Percentiles rank a stretch among this genome's conserved stretches.
phyloP scores from a whole-genome alignment of 2,797 vertebrate genomes.

The Rhinophrynus dorsalis region DNA sequence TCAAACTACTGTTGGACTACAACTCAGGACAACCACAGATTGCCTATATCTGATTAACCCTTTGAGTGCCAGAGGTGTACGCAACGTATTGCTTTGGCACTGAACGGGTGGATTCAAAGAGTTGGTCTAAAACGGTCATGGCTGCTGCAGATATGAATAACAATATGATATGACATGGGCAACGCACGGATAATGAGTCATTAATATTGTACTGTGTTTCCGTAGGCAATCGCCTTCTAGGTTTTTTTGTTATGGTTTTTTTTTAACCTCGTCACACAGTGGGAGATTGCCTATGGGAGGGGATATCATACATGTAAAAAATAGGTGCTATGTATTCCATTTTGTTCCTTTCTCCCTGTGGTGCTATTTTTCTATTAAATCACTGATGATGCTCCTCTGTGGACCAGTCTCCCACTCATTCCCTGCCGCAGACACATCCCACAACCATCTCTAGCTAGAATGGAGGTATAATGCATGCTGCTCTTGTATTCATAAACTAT shows the following conservation, averaged over 20 bases:
- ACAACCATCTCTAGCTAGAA: conserved; percentile 48
- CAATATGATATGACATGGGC: background rate
- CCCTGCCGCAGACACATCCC: conserved; percentile 47
- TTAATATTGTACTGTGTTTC: conserved; percentile 51
- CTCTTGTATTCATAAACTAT: conserved; percentile 21
- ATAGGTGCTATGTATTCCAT: conserved; percentile 80
- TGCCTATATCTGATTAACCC: too few relatives aligned
- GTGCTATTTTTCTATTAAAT: conserved; percentile 78
- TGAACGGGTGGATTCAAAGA: too few relatives aligned
- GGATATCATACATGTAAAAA: conserved; percentile 64
- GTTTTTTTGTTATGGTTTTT: background rate
- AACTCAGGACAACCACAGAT: too few relatives aligned
- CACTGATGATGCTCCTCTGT: conserved; percentile 61
- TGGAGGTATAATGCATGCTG: conserved; percentile 57
- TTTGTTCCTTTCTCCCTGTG: conserved; percentile 77
- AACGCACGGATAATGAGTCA: background rate
- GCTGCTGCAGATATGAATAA: background rate
- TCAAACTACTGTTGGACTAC: too few relatives aligned
- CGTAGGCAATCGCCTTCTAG: background rate
- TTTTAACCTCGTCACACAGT: conserved; percentile 52
- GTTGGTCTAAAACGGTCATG: too few relatives aligned
- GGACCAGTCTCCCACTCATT: conserved; percentile 55
- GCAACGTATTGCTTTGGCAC: too few relatives aligned
- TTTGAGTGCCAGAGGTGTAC: too few relatives aligned
- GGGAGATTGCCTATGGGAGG: conserved; percentile 66